A percentile compares a stretch with the other conserved stretches of the same genome.
These are phyloP conservation scores for Corythoichthys intestinalis DNA, from an alignment of 2,113 vertebrate genomes.

Conservation along the genomic window DNA sequence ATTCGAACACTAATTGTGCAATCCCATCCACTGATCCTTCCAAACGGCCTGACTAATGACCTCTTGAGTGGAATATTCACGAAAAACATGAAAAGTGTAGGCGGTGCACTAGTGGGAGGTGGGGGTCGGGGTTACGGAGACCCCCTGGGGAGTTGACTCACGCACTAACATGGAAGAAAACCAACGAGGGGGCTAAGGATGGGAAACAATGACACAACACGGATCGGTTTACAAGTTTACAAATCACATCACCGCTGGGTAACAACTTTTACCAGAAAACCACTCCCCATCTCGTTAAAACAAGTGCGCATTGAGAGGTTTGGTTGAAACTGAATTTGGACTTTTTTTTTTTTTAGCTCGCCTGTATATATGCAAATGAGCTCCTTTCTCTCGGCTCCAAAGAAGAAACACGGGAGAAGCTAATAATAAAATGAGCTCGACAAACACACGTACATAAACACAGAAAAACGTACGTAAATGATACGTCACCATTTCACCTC, in stretches of 20 bases:
- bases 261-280: slow-evolving; percentile 63
- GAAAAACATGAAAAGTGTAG: slow-evolving; percentile 20
- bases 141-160: slow-evolving; percentile 45
- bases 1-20: too few species aligned
- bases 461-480: not conserved
- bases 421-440: too few species aligned
- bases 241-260: slow-evolving; percentile 52
- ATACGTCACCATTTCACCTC: not conserved
- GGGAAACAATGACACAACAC: slow-evolving; percentile 69
- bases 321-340: not conserved
- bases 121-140: not conserved
- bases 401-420: not conserved
- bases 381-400: too few species aligned
- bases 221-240: slow-evolving; percentile 59
- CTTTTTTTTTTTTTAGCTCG: too few species aligned
- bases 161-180: slow-evolving; percentile 51
- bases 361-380: not conserved
- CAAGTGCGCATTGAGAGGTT: slow-evolving; percentile 26
- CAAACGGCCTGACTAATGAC: not conserved
- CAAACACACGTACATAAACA: too few species aligned
- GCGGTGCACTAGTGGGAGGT: not conserved
- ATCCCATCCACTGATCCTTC: too few species aligned
- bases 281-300: slow-evolving; percentile 55
- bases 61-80: slow-evolving; percentile 45
- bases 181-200: slow-evolving; percentile 42